Base-by-base conservation (phyloP, 2,888 invertebrate species). In the Dryocosmus kuriphilus region DNA sequence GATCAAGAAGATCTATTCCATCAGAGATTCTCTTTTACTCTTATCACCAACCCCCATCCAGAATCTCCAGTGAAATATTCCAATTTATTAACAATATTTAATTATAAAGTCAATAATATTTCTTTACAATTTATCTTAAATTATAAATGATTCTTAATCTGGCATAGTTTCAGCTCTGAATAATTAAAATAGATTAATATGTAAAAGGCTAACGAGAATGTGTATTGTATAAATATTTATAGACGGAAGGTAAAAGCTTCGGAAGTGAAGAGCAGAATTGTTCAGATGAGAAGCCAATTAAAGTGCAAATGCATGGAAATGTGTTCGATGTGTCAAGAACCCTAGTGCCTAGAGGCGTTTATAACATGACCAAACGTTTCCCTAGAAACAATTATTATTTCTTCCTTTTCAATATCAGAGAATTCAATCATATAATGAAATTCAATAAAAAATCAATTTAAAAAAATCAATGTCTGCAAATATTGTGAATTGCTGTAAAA, bases 241-340 rank as follows among this genome's bases (percentile, higher is more conserved):
- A 77, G 75, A 74, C 79, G 16, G 71, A 76, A 77, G 80, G n/a
- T 71, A 73, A 55, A 55, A 32, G 71, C 71, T 51, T 71, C 30
- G 55, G 60, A 77, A 27, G 73, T 41, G 60, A 65, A 77, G 75
- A 71, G 62, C 73, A 61, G 79, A 57, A 81, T 81, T 80, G 78
- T 75, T 81, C 76, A 75, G 83, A 81, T 81, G 82, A 80, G 83
- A 84, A 88, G 86, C 87, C 90, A 90, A 90, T 90, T 90, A 90
- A 90, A 90, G 89, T 90, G 89, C 87, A 90, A 90, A 90, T 90
- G 85, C 86, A 90, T 90, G 89, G 89, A 90, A 87, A 90, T 90
- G 85, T 81, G 84, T 84, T 83, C 86, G 83, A 87, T 86, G 89
- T 87, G 85, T 83, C 86, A 88, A 89, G 87, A 85, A 88, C 87